Base-by-base conservation (phyloP, 2,113 vertebrate genomes). In the Amphiprion ocellaris region DNA sequence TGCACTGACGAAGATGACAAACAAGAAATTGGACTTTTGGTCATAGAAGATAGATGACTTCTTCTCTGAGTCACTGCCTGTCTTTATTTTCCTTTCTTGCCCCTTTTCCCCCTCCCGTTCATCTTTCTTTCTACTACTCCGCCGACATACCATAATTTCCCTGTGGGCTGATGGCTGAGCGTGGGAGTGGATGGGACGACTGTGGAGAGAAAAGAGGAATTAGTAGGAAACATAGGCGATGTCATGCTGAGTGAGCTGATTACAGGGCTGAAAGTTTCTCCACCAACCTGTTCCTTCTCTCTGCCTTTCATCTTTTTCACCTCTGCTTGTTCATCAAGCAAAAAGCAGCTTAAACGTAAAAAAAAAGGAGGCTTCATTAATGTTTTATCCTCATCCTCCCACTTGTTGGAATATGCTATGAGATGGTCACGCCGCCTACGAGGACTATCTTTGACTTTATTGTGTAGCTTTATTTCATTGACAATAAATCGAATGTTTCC, bases 121-220 rank as follows among this genome's bases (percentile, higher is more conserved):
- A 21, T 44, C 44, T 15, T 69, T 37, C 65, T 65, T n/a, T 49
- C 68, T 69, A 55, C 49, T 55, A 30, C 64, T 77, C 49, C 4
- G 19, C 65, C 78, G 69, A 78, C 69, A 74, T 70, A 41, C 81
- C 66, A 52, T 77, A 77, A 81, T 87, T 87, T 87, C 81, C 74
- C 77, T 62, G 33, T 70, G 65, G 81, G 59, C 65, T 71, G 58
- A 77, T 56, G 59, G 60, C 28, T 69, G 26, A 70, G 49, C 5
- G 4, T 63, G 66, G 67, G 58, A 65, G 58, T 44, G 59, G 55
- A 77, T 61, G 41, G 69, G 24, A 53, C 15, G 59, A 55, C 12
- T 73, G 56, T 26, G n/a, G 67, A 17, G 17, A 37, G 11, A 44
- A 30, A 63, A 28, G 5, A 37, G n/a, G 53, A 39, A 63, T 56